Evolutionary conservation across 2,888 invertebrate genomes (phyloP).

Genomic region (Thymelicus lineola): DNA sequence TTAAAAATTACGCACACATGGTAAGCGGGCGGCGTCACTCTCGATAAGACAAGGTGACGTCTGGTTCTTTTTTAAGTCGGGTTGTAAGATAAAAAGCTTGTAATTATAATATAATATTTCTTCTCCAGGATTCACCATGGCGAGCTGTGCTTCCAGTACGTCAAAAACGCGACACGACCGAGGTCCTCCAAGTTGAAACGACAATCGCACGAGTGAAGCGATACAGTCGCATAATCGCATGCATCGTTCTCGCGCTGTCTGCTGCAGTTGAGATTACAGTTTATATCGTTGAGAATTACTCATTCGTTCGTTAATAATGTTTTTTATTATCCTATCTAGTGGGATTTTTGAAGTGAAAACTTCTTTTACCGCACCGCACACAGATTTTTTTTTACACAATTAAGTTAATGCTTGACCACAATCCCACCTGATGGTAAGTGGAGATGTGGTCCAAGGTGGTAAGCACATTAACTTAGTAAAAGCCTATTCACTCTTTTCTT

Average conservation of each 20-base stretch:
- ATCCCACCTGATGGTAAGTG: no score
- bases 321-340: neutral
- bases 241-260: slow-evolving; percentile 58
- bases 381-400: no score
- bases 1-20: no score
- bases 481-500: no score
- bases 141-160: slow-evolving; percentile 57
- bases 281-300: slow-evolving; percentile 61
- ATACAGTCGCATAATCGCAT: slow-evolving; percentile 63
- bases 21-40: no score
- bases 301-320: slow-evolving; percentile 27
- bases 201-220: slow-evolving; percentile 51
- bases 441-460: no score
- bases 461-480: no score
- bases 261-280: slow-evolving; percentile 64
- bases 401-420: no score
- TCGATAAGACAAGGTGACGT: no score
- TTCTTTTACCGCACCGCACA: no score
- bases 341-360: no score
- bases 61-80: no score
- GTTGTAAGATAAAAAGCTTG: neutral
- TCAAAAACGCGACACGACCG: slow-evolving; percentile 51
- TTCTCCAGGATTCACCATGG: slow-evolving; percentile 62
- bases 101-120: neutral
- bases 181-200: slow-evolving; percentile 21